phyloP scores from a whole-genome alignment of 2,113 vertebrate species.

The Emydocephalus ijimae region DNA sequence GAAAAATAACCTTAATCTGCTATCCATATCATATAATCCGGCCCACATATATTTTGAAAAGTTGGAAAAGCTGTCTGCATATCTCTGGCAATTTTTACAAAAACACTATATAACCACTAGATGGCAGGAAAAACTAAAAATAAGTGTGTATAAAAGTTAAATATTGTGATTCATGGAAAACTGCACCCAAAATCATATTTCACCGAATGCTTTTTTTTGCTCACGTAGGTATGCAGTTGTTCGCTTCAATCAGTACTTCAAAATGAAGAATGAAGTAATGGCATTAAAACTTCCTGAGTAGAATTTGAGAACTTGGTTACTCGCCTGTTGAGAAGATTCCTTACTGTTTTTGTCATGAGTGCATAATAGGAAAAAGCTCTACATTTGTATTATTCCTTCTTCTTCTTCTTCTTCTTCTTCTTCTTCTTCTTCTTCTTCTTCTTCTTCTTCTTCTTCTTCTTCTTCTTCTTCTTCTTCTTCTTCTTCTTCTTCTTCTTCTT shows the following conservation, averaged over 20 bases:
- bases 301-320: constrained; percentile 51
- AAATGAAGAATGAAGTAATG: constrained; percentile 90
- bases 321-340: constrained; percentile 54
- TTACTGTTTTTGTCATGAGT: constrained; percentile 58
- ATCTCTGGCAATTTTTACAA: not conserved
- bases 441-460: constrained; percentile 34
- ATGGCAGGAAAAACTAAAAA: constrained; percentile 50
- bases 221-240: constrained; percentile 87
- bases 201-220: constrained; percentile 26
- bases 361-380: constrained; percentile 67
- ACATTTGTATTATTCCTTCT: constrained; percentile 64
- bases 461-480: constrained; percentile 23
- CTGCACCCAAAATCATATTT: not conserved
- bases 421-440: constrained; percentile 25
- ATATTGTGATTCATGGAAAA: not conserved
- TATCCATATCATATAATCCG: not conserved
- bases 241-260: constrained; percentile 95
- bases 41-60: not conserved
- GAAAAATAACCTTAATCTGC: not conserved
- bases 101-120: constrained; percentile 52
- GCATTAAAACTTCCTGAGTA: constrained; percentile 85
- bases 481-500: constrained; percentile 13
- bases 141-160: not conserved
- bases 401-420: constrained; percentile 22
- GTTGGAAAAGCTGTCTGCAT: not conserved